These are phyloP conservation scores for Ditula angustiorana DNA, from an alignment of 2,888 invertebrate genomes.

Conservation along the genomic window DNA sequence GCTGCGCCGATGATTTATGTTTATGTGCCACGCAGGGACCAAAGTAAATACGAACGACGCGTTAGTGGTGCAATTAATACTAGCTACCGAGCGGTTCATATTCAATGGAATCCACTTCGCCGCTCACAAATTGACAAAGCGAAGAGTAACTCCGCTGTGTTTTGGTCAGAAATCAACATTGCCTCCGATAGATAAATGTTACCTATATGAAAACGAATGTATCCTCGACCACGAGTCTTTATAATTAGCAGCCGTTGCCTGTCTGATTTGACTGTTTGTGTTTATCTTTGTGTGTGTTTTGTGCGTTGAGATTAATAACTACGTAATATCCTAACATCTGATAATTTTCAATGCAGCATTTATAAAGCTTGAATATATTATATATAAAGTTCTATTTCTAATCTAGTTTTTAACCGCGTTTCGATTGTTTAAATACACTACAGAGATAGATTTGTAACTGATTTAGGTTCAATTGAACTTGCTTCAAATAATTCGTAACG, in stretches of 20 bases:
- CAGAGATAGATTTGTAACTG: neutral
- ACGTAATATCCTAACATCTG: no score
- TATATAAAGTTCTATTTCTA: neutral
- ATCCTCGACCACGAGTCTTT: no score
- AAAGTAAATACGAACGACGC: slow-evolving; percentile 35
- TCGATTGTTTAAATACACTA: neutral
- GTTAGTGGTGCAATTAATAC: slow-evolving; percentile 40
- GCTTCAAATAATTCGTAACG: slow-evolving; percentile 26
- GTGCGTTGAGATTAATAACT: no score
- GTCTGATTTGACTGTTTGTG: no score
- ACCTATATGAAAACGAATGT: no score
- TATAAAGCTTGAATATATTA: no score
- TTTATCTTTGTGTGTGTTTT: no score
- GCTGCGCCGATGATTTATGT: slow-evolving; percentile 39
- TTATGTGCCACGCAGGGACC: slow-evolving; percentile 34
- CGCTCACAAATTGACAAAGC: neutral
- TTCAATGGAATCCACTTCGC: neutral
- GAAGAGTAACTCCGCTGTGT: neutral
- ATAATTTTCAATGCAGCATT: no score
- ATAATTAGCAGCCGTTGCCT: no score
- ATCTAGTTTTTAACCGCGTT: neutral
- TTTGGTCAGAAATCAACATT: neutral
- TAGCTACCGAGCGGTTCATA: neutral
- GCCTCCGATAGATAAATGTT: neutral
- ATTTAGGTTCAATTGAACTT: neutral